Evolutionary conservation across 2,888 invertebrate species (phyloP).

Genomic region (Melipona bicolor): DNA sequence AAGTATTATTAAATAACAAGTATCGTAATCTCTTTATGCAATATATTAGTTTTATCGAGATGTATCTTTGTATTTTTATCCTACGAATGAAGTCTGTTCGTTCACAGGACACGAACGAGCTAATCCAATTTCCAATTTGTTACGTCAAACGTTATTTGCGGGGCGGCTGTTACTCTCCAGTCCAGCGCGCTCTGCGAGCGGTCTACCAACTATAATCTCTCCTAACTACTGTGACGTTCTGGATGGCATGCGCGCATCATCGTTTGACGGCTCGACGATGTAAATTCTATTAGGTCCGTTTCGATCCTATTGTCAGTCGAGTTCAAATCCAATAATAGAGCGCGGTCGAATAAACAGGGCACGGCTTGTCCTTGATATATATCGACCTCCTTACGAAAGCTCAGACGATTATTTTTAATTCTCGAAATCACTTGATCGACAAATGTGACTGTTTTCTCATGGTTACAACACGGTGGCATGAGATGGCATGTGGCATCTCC

Average conservation of each 20-base stretch:
- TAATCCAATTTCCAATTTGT: slow-evolving; percentile 50
- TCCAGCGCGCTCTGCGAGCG: slow-evolving; percentile 21
- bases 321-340: slow-evolving; percentile 59
- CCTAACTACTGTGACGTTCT: slow-evolving; percentile 12
- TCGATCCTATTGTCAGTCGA: slow-evolving; percentile 58
- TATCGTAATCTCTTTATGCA: neutral
- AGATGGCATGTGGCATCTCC: neutral
- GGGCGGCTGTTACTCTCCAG: slow-evolving; percentile 12
- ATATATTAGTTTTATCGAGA: neutral
- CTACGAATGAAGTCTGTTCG: neutral
- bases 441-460: slow-evolving; percentile 41
- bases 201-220: slow-evolving; percentile 28
- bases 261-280: slow-evolving; percentile 20
- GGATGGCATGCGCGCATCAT: slow-evolving; percentile 6
- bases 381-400: slow-evolving; percentile 65
- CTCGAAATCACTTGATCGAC: slow-evolving; percentile 59
- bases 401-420: slow-evolving; percentile 60
- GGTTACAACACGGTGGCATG: slow-evolving; percentile 10
- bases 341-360: slow-evolving; percentile 59
- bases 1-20: neutral
- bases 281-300: slow-evolving; percentile 59
- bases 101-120: neutral
- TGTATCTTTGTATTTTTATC: neutral
- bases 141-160: slow-evolving; percentile 29
- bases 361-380: slow-evolving; percentile 59